Evolutionary conservation across 1,140 invertebrate genomes (phyloP), one percentile per base, ranked within the genome.

Genomic region (Acromyrmex heyeri): DNA sequence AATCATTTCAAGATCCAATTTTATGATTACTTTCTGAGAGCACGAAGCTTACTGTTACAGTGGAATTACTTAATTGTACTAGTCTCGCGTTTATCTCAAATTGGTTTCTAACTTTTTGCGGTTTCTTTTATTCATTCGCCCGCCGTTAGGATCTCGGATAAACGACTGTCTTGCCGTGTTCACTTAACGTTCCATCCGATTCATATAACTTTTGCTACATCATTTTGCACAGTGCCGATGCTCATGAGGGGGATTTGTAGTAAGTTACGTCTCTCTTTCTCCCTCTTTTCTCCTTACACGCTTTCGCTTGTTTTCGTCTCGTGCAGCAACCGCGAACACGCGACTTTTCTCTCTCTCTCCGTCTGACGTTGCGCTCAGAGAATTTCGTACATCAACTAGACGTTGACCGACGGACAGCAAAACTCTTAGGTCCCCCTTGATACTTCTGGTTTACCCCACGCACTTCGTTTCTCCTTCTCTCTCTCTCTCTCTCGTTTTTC

Each of bases 401-500:
- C 12, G n/a, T 64, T 85, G 64, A 76, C 61, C 86, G 86, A 69
- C 55, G 86, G 70, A 55, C 67, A 87, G 55, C 78, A 57, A 55
- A 50, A 62, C 53, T 59, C 64, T 87, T 61, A 34, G 21, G n/a
- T 30, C 16, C 38, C 38, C 55, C 55, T 79, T 24, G 48, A 55
- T 34, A 55, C n/a, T 67, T 87, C 21, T 48, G 65, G 48, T 48
- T 72, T 61, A 67, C 44, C 86, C 55, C 48, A 53, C 53, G 50
- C n/a, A 53, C 16, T 16, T 57, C 16, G 12, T 12, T 59, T 44
- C 44, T 44, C 21, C 21, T 24, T 14, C 44, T 75, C 21, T 44
- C n/a, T n/a, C 30, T 14, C 18, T 24, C 24, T 57, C 62, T 53
- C 14, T 21, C 61, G 55, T 16, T n/a, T 61, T 3, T 44, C 18